Base-by-base conservation (phyloP, 2,888 invertebrate genomes). In the Melolontha melolontha region DNA sequence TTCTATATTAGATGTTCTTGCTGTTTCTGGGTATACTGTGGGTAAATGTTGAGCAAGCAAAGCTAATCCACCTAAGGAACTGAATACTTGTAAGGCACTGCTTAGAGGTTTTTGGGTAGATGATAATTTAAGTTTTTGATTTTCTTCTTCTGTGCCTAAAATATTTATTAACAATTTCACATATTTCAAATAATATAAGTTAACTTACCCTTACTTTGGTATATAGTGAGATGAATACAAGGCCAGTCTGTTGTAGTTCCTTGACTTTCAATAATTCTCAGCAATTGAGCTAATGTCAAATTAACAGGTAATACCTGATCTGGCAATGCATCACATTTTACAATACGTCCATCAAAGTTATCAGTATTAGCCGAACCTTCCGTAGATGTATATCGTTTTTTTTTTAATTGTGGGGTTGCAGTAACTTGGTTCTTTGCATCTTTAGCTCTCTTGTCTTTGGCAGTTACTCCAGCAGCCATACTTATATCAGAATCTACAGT, bases 31-130 rank as follows among this genome's bases (percentile, higher is more conserved):
- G 84, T 93, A 95, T 14, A 96, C 91, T 0, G 95, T 89, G 0
- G 96, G 96, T 77, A 97, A 86, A 75, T 95, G 92, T 78, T 94
- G 92, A 0, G 97, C 96, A 69, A 97, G 85, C 68, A 96, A 86
- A 11, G 95, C 95, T 67, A 97, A 86, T 1, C 97, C 97, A 67
- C 96, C 96, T 74, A 92, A 90, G 71, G 91, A 89, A 62, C 95
- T 95, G 84, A 97, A 97, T 75, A 93, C 91, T 78, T 95, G 93
- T 76, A 96, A 85, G 63, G 93, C 89, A 75, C 85, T 86, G 70
- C 85, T 84, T 63, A 86, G 78, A 12, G 82, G 79, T 67, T 75
- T 75, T 59, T 77, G 76, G 51, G 77, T 74, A 50, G 72, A 65
- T 65, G 74, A 66, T 40, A 68, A 27, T 66, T 74, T 72, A 17